Percentiles rank a stretch among this genome's conserved stretches.
phyloP scores from a whole-genome alignment of 2,797 vertebrate species.

The Gobio occitaniae region DNA sequence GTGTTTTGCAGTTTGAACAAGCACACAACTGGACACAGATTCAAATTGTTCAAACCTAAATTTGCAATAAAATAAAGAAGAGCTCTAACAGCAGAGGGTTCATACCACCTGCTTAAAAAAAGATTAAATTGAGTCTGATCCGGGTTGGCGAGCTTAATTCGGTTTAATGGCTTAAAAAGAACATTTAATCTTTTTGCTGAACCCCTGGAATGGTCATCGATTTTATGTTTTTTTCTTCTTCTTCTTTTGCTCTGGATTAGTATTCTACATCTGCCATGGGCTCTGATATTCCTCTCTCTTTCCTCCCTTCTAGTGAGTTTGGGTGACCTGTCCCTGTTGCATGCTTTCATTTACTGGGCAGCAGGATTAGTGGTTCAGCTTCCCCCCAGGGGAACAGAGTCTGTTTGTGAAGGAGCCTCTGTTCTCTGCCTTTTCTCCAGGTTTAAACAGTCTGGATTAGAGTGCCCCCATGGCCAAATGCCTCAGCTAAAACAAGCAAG shows the following conservation, averaged over 20 bases:
- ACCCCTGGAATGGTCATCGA: conserved; percentile 41
- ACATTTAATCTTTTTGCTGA: conserved; percentile 41
- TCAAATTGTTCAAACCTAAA: neutral
- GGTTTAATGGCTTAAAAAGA: conserved; percentile 43
- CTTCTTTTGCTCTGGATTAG: conserved; percentile 23
- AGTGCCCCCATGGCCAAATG: conserved; percentile 18
- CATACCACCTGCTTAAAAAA: conserved; percentile 45
- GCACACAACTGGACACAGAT: neutral
- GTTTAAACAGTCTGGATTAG: conserved; percentile 37
- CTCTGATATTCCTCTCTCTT: conserved; percentile 21
- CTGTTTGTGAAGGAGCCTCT: conserved; percentile 46
- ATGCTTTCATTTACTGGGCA: conserved; percentile 28
- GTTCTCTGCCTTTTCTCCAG: conserved; percentile 41
- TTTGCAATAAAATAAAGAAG: neutral
- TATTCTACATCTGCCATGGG: conserved; percentile 1
- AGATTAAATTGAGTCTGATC: conserved; percentile 48
- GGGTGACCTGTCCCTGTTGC: conserved; percentile 34
- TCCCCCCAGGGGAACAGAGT: conserved; percentile 21
- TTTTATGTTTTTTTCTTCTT: neutral
- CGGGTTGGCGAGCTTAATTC: conserved; percentile 46
- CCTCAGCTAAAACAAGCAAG: conserved; percentile 21
- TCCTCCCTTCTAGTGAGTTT: conserved; percentile 30
- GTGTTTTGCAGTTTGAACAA: neutral
- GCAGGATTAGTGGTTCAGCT: conserved; percentile 10
- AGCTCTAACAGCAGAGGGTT: conserved; percentile 22